These are phyloP conservation scores for Lamellibrachia luymesi DNA, from an alignment of 1,140 invertebrate species.

Conservation along the genomic window DNA sequence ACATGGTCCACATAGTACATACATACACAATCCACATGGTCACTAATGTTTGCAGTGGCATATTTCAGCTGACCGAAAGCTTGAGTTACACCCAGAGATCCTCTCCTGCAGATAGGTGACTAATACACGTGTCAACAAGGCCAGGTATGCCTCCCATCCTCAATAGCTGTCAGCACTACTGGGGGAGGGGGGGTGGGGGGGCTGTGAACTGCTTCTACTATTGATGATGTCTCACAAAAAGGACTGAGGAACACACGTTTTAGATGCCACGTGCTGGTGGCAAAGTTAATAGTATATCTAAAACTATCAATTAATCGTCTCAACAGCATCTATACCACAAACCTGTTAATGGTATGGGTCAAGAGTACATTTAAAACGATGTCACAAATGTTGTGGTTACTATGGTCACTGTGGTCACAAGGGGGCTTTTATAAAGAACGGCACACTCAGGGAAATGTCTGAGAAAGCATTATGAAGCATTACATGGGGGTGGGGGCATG, in stretches of 20 bases:
- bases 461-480: too few species aligned
- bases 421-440: too few species aligned
- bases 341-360: too few species aligned
- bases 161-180: background rate
- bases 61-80: background rate
- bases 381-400: too few species aligned
- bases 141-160: background rate
- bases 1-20: too few species aligned
- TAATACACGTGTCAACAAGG: background rate
- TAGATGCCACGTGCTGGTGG: background rate
- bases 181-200: too few species aligned
- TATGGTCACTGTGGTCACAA: too few species aligned
- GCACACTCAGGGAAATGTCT: too few species aligned
- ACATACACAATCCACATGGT: background rate
- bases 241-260: background rate
- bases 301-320: background rate
- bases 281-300: background rate
- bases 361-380: too few species aligned
- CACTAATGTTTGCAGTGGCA: background rate
- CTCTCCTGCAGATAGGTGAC: background rate
- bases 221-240: background rate
- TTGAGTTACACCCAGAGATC: background rate
- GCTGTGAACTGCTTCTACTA: background rate
- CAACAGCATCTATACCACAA: too few species aligned
- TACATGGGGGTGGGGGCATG: too few species aligned